Conservation (phyloP, 2,888 invertebrate genomes). For the Nasonovia ribisnigri region DNA sequence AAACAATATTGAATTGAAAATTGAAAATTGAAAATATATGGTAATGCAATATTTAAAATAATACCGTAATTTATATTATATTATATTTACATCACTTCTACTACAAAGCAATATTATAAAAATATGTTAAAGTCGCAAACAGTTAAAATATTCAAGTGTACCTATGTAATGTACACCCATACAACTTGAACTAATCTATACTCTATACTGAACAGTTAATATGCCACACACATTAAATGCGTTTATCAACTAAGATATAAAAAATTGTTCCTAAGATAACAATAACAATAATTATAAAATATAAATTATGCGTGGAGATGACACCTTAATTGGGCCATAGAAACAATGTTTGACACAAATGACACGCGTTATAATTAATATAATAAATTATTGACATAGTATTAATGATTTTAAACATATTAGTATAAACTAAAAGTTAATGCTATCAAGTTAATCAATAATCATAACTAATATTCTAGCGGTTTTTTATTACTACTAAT, state of each 20-base stretch:
- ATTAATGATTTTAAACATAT: background rate
- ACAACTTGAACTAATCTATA: slow-evolving; percentile 38
- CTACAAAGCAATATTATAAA: background rate
- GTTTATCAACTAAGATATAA: slow-evolving; percentile 37
- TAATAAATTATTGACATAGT: background rate
- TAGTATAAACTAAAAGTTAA: background rate
- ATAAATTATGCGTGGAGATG: background rate
- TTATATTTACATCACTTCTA: background rate
- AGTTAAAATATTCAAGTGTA: slow-evolving; percentile 11
- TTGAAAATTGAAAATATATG: background rate
- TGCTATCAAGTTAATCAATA: background rate
- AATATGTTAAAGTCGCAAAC: background rate
- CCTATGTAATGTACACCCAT: slow-evolving; percentile 11
- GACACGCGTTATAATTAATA: background rate
- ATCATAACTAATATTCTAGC: background rate
- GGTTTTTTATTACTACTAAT: background rate
- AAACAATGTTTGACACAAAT: background rate
- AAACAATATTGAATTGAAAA: background rate
- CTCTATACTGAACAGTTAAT: background rate
- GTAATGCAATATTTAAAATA: background rate
- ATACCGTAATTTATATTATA: background rate
- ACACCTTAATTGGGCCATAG: background rate
- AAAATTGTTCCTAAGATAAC: slow-evolving; percentile 24
- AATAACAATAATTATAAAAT: background rate
- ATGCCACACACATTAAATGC: background rate